phyloP scores from a whole-genome alignment of 2,797 vertebrate genomes.

The Gymnoscopelus microlampas region DNA sequence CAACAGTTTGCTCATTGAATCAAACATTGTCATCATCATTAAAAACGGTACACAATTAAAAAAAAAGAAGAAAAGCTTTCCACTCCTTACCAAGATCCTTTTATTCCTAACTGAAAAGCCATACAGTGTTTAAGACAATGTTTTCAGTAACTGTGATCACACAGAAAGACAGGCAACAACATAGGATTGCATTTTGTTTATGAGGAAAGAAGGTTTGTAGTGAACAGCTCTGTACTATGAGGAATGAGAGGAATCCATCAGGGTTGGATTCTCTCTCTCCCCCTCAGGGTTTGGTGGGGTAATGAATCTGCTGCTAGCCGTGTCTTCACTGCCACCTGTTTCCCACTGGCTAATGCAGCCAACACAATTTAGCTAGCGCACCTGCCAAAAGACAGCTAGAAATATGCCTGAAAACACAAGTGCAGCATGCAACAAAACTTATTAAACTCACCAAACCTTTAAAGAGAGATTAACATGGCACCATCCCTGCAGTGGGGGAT shows the following conservation, averaged over 20 bases:
- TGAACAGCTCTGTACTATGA: slow-evolving; percentile 13
- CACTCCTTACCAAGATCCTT: slow-evolving; percentile 20
- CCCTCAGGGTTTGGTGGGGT: slow-evolving; percentile 4
- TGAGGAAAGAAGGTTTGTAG: slow-evolving; percentile 17
- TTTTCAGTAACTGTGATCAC: slow-evolving; percentile 19
- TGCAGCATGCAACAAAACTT: background rate
- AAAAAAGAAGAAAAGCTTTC: slow-evolving; percentile 14
- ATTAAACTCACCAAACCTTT: background rate
- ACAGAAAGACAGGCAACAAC: background rate
- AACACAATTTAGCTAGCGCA: background rate
- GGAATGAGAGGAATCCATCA: slow-evolving; percentile 36
- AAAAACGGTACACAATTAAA: slow-evolving; percentile 6
- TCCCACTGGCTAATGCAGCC: slow-evolving; percentile 8
- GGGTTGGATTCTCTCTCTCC: slow-evolving; percentile 21
- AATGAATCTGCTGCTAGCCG: slow-evolving; percentile 27
- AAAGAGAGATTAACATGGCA: background rate
- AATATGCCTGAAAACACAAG: background rate
- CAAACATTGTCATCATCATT: background rate
- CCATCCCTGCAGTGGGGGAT: too few species aligned
- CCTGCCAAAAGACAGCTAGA: background rate
- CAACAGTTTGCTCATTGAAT: background rate
- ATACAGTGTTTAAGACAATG: background rate
- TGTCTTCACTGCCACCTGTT: slow-evolving; percentile 34
- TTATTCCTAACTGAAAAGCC: background rate
- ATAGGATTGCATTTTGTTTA: too few species aligned